A percentile compares a stretch with the other conserved stretches of the same genome.
phyloP scores from a whole-genome alignment of 2,888 invertebrate species.

The Drosophila meridionalis region DNA sequence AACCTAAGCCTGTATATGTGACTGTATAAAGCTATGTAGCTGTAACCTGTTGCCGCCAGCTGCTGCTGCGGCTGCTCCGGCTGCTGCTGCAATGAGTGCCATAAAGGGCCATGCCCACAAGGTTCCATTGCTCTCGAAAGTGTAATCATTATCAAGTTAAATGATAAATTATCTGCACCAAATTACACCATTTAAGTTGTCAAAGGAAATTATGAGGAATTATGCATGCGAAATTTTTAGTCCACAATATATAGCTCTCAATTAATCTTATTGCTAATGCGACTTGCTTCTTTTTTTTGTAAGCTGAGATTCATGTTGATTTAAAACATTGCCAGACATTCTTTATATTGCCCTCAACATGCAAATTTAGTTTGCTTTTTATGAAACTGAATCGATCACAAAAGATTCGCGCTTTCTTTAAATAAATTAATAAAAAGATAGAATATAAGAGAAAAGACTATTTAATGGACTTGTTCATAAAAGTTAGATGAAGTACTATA shows the following conservation, averaged over 20 bases:
- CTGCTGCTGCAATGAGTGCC: neutral
- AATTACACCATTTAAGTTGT: slow-evolving; percentile 83
- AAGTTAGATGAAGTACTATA: no score
- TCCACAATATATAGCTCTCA: slow-evolving; percentile 18
- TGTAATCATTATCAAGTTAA: slow-evolving; percentile 80
- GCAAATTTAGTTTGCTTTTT: neutral
- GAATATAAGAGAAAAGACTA: no score
- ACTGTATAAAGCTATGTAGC: neutral
- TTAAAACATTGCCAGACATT: slow-evolving; percentile 8
- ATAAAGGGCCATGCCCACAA: slow-evolving; percentile 24
- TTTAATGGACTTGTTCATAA: no score
- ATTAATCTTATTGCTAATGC: slow-evolving; percentile 43
- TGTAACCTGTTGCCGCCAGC: slow-evolving; percentile 47
- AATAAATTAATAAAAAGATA: no score
- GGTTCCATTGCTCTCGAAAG: slow-evolving; percentile 56
- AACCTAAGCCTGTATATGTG: neutral
- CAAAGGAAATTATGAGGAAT: slow-evolving; percentile 82
- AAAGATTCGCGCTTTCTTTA: no score
- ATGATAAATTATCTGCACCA: slow-evolving; percentile 82
- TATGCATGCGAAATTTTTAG: slow-evolving; percentile 55
- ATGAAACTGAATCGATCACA: neutral
- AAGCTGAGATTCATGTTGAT: slow-evolving; percentile 10
- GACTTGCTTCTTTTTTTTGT: slow-evolving; percentile 1
- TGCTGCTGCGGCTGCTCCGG: neutral
- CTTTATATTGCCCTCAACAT: neutral